Percentiles rank a stretch among this genome's conserved stretches.
Evolutionary conservation across 2,113 vertebrate species (phyloP).

Genomic region (Hippocampus abdominalis): DNA sequence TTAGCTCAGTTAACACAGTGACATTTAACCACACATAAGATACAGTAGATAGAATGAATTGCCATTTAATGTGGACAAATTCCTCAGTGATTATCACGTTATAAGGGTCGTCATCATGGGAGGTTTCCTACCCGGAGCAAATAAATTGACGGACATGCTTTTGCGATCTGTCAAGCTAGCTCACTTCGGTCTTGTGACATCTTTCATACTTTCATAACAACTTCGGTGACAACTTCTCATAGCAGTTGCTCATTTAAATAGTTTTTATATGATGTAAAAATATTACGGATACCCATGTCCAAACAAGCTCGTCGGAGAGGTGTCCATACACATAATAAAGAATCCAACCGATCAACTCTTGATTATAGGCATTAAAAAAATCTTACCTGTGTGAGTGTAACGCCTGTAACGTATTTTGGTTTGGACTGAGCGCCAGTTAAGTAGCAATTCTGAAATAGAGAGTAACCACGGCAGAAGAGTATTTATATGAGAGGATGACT

Average conservation of each 20-base stretch:
- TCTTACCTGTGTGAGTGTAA: background rate
- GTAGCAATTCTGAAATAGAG: background rate
- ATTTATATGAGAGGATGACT: conserved; percentile 42
- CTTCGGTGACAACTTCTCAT: background rate
- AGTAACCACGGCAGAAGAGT: background rate
- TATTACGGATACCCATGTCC: background rate
- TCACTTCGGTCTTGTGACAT: background rate
- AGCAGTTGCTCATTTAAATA: background rate
- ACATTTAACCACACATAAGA: background rate
- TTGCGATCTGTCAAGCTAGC: background rate
- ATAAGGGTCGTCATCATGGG: background rate
- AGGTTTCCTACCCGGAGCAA: conserved; percentile 30
- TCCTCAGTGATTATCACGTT: background rate
- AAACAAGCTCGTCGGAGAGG: background rate
- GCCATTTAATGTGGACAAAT: background rate
- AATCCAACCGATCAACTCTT: background rate
- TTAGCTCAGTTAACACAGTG: background rate
- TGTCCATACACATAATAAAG: background rate
- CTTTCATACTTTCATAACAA: background rate
- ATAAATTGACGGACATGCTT: conserved; percentile 38
- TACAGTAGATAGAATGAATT: background rate
- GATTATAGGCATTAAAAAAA: background rate
- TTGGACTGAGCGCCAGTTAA: background rate
- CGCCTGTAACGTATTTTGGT: background rate
- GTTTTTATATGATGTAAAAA: background rate